phyloP scores from a whole-genome alignment of 2,797 vertebrate species.

The Erpetoichthys calabaricus region DNA sequence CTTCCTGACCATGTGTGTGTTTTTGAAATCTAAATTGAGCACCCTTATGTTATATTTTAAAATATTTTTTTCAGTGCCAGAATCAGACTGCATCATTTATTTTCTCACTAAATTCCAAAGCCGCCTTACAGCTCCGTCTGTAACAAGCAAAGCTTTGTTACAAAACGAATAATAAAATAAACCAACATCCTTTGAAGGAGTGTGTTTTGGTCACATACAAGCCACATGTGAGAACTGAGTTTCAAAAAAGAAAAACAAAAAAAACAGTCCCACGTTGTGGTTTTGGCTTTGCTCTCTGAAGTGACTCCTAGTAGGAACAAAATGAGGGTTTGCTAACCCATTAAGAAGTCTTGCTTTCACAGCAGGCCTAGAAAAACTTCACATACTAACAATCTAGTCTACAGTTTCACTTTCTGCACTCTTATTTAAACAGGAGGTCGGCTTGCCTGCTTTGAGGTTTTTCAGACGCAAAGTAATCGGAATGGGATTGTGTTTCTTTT shows the following conservation, averaged over 20 bases:
- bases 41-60: no score
- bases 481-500: neutral
- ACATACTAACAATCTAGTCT: neutral
- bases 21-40: no score
- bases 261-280: neutral
- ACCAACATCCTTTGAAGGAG: neutral
- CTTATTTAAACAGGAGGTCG: neutral
- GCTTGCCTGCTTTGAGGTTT: conserved; percentile 3
- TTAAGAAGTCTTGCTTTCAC: neutral
- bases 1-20: no score
- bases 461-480: neutral
- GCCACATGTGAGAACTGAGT: neutral
- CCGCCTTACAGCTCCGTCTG: neutral
- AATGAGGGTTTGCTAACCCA: neutral
- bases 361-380: neutral
- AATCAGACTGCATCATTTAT: neutral
- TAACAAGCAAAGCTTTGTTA: neutral
- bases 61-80: neutral
- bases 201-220: neutral
- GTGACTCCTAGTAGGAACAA: neutral
- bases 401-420: neutral
- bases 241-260: no score
- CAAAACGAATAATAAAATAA: no score
- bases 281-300: neutral
- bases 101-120: conserved; percentile 1